A percentile compares a stretch with the other conserved stretches of the same genome.
Evolutionary conservation across 2,113 vertebrate species (phyloP).

Genomic region (Alligator sinensis): DNA sequence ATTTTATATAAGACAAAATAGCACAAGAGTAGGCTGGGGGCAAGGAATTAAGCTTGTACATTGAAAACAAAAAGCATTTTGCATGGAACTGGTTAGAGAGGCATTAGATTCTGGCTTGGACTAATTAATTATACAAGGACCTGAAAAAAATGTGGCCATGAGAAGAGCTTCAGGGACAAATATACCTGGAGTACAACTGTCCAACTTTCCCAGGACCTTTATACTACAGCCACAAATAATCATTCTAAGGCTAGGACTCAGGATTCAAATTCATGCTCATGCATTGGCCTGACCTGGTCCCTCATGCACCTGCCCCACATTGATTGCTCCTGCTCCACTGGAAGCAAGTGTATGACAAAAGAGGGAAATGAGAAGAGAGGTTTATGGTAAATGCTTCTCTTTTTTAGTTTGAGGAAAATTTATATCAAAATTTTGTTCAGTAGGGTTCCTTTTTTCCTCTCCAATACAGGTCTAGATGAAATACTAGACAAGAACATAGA

Average conservation of each 20-base stretch:
- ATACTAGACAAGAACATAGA: neutral
- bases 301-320: neutral
- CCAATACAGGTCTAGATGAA: neutral
- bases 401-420: neutral
- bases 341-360: neutral
- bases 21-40: neutral
- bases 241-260: neutral
- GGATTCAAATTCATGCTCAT: neutral
- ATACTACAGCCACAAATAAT: neutral
- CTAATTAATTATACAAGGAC: neutral
- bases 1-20: slow-evolving; percentile 3
- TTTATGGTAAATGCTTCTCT: neutral
- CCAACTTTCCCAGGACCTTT: neutral
- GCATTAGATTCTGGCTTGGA: neutral
- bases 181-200: neutral
- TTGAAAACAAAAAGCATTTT: neutral
- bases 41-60: neutral
- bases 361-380: neutral
- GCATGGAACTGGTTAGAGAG: neutral
- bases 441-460: neutral
- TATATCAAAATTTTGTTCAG: neutral
- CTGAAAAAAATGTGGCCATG: neutral
- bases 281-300: neutral
- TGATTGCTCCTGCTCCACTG: neutral
- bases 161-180: neutral